Evolutionary conservation across 1,140 invertebrate genomes (phyloP).

Genomic region (Triops cancriformis): DNA sequence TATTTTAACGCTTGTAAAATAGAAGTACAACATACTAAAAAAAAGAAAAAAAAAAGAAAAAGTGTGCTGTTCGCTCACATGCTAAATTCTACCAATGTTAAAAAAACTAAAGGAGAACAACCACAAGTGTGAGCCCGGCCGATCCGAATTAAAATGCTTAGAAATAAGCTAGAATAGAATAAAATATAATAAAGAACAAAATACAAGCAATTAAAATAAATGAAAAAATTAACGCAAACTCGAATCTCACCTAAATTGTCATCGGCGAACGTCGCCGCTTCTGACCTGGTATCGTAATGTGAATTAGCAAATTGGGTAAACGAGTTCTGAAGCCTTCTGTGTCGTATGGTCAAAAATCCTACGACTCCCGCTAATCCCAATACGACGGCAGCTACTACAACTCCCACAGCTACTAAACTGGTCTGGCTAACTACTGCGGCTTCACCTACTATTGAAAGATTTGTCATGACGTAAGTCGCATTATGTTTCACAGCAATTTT

Average conservation of each 20-base stretch:
- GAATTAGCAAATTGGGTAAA: constrained; percentile 75
- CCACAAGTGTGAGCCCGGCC: no score
- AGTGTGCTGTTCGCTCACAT: no score
- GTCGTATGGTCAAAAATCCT: constrained; percentile 56
- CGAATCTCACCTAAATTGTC: constrained; percentile 53
- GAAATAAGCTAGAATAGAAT: no score
- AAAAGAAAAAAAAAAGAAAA: no score
- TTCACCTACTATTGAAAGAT: background rate
- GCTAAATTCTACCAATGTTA: no score
- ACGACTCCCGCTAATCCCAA: constrained; percentile 49
- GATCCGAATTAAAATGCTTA: no score
- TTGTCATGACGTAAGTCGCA: no score
- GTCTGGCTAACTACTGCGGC: constrained; percentile 31
- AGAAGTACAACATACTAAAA: no score
- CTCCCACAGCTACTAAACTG: constrained; percentile 38
- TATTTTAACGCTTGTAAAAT: no score
- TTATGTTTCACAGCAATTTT: constrained; percentile 13
- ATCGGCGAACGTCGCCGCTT: constrained; percentile 68
- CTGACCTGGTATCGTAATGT: constrained; percentile 75
- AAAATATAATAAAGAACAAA: no score
- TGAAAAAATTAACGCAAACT: background rate
- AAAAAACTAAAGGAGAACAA: no score
- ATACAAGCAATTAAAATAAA: background rate
- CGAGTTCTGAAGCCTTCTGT: constrained; percentile 62
- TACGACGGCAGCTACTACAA: constrained; percentile 46